Percentiles rank a stretch among this genome's conserved stretches.
These are phyloP conservation scores for Phycodurus eques DNA, from an alignment of 2,113 vertebrate genomes.

Conservation along the genomic window DNA sequence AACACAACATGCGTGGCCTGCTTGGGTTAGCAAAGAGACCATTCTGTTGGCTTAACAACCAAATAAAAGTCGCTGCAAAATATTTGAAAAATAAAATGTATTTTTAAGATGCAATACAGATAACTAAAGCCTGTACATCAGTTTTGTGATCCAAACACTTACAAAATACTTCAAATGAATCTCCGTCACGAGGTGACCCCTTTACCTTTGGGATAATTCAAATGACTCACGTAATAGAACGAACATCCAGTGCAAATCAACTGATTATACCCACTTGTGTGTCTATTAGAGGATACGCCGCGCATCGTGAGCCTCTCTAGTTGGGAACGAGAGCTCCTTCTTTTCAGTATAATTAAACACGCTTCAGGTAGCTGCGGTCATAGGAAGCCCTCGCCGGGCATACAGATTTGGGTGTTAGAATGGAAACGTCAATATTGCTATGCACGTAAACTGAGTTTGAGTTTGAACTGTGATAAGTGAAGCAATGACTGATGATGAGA, in stretches of 20 bases:
- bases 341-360: not conserved
- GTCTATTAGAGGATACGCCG: constrained; percentile 11
- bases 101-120: not conserved
- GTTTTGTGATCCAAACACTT: not conserved
- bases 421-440: not conserved
- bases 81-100: not conserved
- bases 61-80: not conserved
- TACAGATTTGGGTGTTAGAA: not conserved
- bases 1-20: not conserved
- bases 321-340: not conserved
- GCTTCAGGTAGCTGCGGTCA: not conserved
- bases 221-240: not conserved
- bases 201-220: constrained; percentile 7
- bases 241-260: constrained; percentile 8
- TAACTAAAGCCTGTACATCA: not conserved
- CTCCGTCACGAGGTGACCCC: not conserved
- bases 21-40: constrained; percentile 34
- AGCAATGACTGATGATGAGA: not conserved
- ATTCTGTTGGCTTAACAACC: too few relatives aligned
- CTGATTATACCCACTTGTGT: constrained; percentile 17
- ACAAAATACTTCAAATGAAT: not conserved
- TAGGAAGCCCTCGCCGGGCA: not conserved
- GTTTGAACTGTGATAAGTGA: not conserved
- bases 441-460: not conserved
- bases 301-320: not conserved